A percentile compares a stretch with the other conserved stretches of the same genome.
Evolutionary conservation across 2,888 invertebrate genomes (phyloP).

Genomic region (Aleiodes alternator): DNA sequence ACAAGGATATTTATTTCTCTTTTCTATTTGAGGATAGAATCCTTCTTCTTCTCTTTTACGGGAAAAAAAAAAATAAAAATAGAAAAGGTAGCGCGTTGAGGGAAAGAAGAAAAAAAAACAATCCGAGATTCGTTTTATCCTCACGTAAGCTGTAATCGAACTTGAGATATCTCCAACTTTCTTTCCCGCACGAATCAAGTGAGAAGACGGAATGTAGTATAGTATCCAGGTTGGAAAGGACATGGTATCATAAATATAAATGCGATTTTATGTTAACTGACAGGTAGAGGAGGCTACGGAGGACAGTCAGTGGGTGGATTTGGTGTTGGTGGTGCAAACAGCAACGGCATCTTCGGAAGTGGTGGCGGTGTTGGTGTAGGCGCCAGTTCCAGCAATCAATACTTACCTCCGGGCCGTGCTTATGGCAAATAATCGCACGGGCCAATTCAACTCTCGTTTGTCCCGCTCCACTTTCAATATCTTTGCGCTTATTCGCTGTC

Average conservation of each 20-base stretch:
- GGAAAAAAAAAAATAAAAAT: conserved; percentile 3
- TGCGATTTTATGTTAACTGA: conserved; percentile 62
- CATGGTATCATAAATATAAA: conserved; percentile 62
- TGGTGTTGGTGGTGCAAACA: conserved; percentile 35
- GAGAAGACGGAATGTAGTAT: conserved; percentile 13
- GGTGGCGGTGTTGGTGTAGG: conserved; percentile 54
- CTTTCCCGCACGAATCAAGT: conserved; percentile 2
- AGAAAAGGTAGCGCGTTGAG: conserved; percentile 21
- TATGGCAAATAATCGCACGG: conserved; percentile 67
- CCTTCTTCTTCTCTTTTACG: conserved; percentile 15
- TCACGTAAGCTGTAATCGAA: conserved; percentile 29
- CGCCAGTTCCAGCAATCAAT: conserved; percentile 65
- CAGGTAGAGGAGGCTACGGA: conserved; percentile 62
- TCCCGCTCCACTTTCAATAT: not conserved
- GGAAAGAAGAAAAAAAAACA: conserved; percentile 1
- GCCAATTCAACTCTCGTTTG: conserved; percentile 38
- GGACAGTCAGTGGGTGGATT: conserved; percentile 36
- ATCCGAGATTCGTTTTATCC: conserved; percentile 11
- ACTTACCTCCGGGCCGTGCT: conserved; percentile 68
- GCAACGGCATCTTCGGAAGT: conserved; percentile 53
- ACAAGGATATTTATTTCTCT: no score
- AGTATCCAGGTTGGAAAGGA: conserved; percentile 39
- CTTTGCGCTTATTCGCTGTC: conserved; percentile 2
- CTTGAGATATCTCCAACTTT: conserved; percentile 18
- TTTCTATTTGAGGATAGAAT: no score